Conservation (phyloP, 2,888 invertebrate genomes). For the Ophonus ardosiacus region DNA sequence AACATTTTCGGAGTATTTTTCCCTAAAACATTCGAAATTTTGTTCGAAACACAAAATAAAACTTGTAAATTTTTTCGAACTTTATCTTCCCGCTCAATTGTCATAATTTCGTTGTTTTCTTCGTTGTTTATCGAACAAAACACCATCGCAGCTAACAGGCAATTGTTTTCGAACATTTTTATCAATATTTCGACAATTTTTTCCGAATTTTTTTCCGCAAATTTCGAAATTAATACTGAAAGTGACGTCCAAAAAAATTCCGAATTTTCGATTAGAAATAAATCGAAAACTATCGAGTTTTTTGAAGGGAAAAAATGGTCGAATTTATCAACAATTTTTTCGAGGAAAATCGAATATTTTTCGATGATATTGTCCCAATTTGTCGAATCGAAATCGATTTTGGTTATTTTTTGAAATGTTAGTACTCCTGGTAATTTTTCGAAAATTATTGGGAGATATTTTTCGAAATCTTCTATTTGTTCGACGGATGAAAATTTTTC, state of each 20-base stretch:
- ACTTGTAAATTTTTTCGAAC: constrained; percentile 81
- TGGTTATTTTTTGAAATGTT: constrained; percentile 82
- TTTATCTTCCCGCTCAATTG: constrained; percentile 67
- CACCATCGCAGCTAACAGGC: constrained; percentile 77
- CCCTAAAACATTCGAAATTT: constrained; percentile 83
- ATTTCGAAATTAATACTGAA: constrained; percentile 74
- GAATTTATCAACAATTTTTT: constrained; percentile 71
- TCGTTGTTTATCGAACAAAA: constrained; percentile 46
- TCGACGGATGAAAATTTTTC: constrained; percentile 71
- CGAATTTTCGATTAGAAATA: constrained; percentile 79
- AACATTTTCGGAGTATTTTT: constrained; percentile 79
- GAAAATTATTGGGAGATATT: constrained; percentile 71
- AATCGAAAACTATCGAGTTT: constrained; percentile 71
- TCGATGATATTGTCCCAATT: constrained; percentile 74
- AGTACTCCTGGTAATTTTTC: constrained; percentile 77
- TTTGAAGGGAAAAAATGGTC: constrained; percentile 79
- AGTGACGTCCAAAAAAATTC: constrained; percentile 77
- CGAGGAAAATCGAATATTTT: constrained; percentile 71
- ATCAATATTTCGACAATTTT: constrained; percentile 76
- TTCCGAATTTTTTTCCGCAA: constrained; percentile 75
- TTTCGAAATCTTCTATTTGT: constrained; percentile 72
- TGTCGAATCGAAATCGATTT: constrained; percentile 75
- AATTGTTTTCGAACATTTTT: constrained; percentile 78
- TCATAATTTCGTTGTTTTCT: constrained; percentile 63
- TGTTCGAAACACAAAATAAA: constrained; percentile 82